Base-by-base conservation (phyloP, 1,140 invertebrate species). In the Tetramorium simillimum region DNA sequence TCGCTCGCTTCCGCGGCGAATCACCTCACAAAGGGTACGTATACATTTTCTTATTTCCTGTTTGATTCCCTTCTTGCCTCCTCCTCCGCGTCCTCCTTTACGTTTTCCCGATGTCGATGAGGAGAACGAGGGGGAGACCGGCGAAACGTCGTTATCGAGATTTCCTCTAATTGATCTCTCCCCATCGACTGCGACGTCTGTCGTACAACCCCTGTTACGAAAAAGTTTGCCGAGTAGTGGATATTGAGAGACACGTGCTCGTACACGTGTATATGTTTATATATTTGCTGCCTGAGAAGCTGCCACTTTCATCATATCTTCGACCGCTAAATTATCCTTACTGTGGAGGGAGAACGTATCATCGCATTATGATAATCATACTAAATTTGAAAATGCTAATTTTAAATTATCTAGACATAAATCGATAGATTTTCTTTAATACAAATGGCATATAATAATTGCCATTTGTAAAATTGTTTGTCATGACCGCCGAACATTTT, bases 111-210 rank as follows among this genome's bases (percentile, higher is more conserved):
- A 16, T 14, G 14, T n/a, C 14, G n/a, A 9, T 0, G 24, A 7
- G 43, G 33, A 3, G 7, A 1, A 53, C 16, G 28, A 28, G 28
- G 16, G 3, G 3, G 33, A 3, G 16, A 58, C 33, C 81, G 69
- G 88, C 82, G 63, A 81, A 89, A 92, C 81, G 72, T 90, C 86
- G 88, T 93, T 93, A 92, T 92, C 89, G 85, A 85, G 86, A 92
- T 93, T 92, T 93, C 86, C 85, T 89, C 89, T 92, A 93, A 94
- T 94, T 91, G 90, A 92, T 93, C 89, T 90, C 82, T 86, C 88
- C 58, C 76, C 72, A 60, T 75, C 65, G 51, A 60, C 77, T 70
- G 63, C 40, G 80, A 88, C 49, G 43, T 16, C 53, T 43, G 62
- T 49, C 77, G 2, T 49, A 28, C 14, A 6, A 60, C 60, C 33